A percentile compares a stretch with the other conserved stretches of the same genome.
These are phyloP conservation scores for Lanistes nyassanus DNA, from an alignment of 1,140 invertebrate species.

Conservation along the genomic window DNA sequence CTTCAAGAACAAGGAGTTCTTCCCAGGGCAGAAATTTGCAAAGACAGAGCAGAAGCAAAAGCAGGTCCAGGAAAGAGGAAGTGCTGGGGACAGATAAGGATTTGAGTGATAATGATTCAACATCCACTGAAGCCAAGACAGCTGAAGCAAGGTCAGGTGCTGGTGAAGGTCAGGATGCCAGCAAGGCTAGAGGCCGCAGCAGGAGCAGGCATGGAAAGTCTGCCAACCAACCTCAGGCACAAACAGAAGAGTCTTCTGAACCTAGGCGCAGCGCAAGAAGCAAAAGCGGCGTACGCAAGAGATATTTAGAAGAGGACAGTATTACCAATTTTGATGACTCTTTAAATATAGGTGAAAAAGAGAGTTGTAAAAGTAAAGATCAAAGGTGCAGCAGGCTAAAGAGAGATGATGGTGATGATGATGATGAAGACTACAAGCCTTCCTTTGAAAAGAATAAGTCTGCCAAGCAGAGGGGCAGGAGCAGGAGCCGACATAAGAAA, in stretches of 20 bases:
- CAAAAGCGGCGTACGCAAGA: neutral
- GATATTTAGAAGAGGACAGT: slow-evolving; percentile 2
- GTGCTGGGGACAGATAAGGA: slow-evolving; percentile 5
- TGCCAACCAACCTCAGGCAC: no score
- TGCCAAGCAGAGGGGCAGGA: slow-evolving; percentile 16
- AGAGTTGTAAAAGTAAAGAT: neutral
- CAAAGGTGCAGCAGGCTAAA: slow-evolving; percentile 1
- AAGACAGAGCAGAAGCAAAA: slow-evolving; percentile 13
- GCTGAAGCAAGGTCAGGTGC: neutral
- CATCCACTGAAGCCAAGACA: neutral
- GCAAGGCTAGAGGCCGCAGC: neutral
- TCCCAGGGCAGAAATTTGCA: neutral
- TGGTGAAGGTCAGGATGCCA: neutral
- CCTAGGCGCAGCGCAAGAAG: slow-evolving; percentile 18
- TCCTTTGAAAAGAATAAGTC: slow-evolving; percentile 33
- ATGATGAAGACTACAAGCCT: slow-evolving; percentile 14
- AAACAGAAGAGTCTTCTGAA: neutral
- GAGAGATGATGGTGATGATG: slow-evolving; percentile 15
- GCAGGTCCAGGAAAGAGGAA: slow-evolving; percentile 9
- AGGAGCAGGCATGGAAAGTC: neutral
- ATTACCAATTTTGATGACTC: neutral
- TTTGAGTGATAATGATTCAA: slow-evolving; percentile 11
- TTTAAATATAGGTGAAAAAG: neutral
- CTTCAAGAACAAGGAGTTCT: slow-evolving; percentile 12
- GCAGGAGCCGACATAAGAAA: slow-evolving; percentile 1